Percentiles rank a stretch among this genome's conserved stretches.
Conservation (phyloP, 2,113 vertebrate species). For the Poeciliopsis occidentalis region DNA sequence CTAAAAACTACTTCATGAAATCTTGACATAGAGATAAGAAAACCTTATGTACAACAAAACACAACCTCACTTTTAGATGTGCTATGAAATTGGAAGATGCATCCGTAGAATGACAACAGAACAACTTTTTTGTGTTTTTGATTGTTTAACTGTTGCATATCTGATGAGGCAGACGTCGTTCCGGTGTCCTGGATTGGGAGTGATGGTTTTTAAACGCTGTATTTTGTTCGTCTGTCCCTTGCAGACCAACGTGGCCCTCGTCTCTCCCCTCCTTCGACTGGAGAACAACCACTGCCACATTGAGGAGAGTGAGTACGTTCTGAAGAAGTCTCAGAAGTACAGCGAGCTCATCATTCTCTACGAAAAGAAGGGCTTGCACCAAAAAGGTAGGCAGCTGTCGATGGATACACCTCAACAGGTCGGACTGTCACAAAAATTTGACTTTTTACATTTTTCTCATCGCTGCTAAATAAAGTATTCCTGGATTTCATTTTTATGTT, state of each 20-base stretch:
- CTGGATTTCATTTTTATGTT: too few species aligned
- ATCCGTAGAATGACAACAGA: neutral
- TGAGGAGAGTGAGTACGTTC: conserved; percentile 95
- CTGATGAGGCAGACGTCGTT: neutral
- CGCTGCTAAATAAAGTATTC: too few species aligned
- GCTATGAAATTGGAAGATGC: neutral
- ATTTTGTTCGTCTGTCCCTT: neutral
- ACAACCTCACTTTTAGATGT: neutral
- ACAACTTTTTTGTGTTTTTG: neutral
- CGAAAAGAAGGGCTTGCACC: conserved; percentile 97
- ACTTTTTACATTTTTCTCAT: too few species aligned
- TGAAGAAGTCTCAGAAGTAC: conserved; percentile 98
- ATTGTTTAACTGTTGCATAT: conserved; percentile 5
- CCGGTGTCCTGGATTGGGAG: neutral
- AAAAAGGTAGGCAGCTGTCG: conserved; percentile 85
- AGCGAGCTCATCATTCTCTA: conserved; percentile 98
- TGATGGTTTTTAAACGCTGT: neutral
- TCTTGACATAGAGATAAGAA: neutral
- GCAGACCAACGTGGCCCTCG: conserved; percentile 95
- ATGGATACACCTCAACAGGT: too few species aligned
- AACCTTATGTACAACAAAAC: too few species aligned
- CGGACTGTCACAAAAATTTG: too few species aligned
- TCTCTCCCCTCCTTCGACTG: conserved; percentile 92
- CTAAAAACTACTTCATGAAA: neutral
- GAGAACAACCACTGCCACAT: conserved; percentile 99